phyloP scores from a whole-genome alignment of 92 coral and sea anemone species.

The Heteractis magnifica region DNA sequence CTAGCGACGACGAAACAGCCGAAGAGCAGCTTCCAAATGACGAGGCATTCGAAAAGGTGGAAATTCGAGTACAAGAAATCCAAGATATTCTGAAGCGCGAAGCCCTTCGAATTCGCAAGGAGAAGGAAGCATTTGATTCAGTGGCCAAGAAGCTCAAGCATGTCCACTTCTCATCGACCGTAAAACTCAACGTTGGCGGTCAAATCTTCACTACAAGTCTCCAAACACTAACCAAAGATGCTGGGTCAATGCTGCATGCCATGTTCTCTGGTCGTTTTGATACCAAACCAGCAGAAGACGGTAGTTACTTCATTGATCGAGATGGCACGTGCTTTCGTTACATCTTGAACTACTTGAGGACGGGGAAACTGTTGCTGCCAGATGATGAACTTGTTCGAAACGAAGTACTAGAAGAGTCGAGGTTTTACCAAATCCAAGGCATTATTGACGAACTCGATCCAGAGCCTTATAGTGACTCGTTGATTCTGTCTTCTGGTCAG shows the following conservation, averaged over 20 bases:
- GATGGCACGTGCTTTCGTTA: slow-evolving; percentile 70
- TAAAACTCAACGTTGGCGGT: slow-evolving; percentile 4
- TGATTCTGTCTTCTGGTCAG: not conserved
- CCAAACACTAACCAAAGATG: no score
- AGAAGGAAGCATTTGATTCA: slow-evolving; percentile 43
- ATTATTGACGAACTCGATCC: slow-evolving; percentile 2
- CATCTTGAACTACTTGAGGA: slow-evolving; percentile 68
- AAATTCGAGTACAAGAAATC: not conserved
- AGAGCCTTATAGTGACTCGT: not conserved
- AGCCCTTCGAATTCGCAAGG: slow-evolving; percentile 38
- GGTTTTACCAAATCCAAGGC: slow-evolving; percentile 59
- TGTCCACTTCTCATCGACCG: slow-evolving; percentile 4
- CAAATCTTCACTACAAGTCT: no score
- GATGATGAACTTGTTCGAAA: slow-evolving; percentile 40
- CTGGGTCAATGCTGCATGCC: no score
- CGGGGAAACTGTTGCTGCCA: slow-evolving; percentile 51
- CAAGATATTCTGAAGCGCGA: slow-evolving; percentile 13
- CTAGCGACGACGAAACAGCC: no score
- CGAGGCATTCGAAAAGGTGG: no score
- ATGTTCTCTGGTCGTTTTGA: no score
- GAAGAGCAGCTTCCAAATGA: no score
- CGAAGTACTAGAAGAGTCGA: slow-evolving; percentile 61
- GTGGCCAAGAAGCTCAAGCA: slow-evolving; percentile 49
- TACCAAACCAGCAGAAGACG: no score
- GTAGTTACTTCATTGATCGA: slow-evolving; percentile 38